A percentile compares a stretch with the other conserved stretches of the same genome.
phyloP scores from a whole-genome alignment of 2,888 invertebrate species.

The Tetragonula carbonaria region DNA sequence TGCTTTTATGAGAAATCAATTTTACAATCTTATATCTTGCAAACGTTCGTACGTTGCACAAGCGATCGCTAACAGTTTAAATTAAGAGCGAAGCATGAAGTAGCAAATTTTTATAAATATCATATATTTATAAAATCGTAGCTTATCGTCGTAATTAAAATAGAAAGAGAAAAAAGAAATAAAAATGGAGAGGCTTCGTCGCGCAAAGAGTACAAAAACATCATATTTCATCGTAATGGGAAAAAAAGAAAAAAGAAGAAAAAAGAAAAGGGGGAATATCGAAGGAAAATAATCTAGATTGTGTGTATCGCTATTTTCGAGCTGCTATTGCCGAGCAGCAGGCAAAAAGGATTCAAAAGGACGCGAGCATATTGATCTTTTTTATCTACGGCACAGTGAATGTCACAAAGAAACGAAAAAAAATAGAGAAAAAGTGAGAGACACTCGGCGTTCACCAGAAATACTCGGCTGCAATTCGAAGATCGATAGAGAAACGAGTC shows the following conservation, averaged over 20 bases:
- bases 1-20: slow-evolving; percentile 5
- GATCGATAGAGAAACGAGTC: slow-evolving; percentile 9
- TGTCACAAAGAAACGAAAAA: background rate
- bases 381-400: background rate
- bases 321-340: background rate
- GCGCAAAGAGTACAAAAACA: too few species aligned
- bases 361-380: slow-evolving; percentile 10
- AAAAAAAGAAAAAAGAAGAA: background rate
- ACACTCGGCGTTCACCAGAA: background rate
- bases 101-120: too few species aligned
- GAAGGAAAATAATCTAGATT: background rate
- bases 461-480: slow-evolving; percentile 13
- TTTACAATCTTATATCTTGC: background rate
- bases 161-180: background rate
- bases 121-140: too few species aligned
- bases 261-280: too few species aligned
- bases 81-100: too few species aligned
- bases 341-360: slow-evolving; percentile 10
- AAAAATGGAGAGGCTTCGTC: background rate
- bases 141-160: too few species aligned
- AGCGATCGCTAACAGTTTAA: too few species aligned
- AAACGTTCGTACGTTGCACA: too few species aligned
- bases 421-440: background rate
- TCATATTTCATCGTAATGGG: background rate
- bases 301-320: background rate